Conservation (phyloP, 2,888 invertebrate species). For the Leucophora obtusa region DNA sequence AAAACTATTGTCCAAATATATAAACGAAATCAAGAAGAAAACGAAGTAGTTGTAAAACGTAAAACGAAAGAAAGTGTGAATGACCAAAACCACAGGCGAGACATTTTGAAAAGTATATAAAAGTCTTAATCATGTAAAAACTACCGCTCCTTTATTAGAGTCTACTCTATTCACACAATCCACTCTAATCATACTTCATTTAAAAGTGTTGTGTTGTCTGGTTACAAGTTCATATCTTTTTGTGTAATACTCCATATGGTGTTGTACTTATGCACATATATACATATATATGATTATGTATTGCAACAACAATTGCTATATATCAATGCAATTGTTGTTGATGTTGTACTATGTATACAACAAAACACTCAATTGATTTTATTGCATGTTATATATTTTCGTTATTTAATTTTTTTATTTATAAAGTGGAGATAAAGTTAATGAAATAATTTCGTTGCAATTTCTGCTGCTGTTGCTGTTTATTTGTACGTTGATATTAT, state of each 20-base stretch:
- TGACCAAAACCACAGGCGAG: constrained; percentile 55
- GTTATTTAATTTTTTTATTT: background rate
- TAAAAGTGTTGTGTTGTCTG: background rate
- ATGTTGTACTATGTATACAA: background rate
- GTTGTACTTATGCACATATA: no score
- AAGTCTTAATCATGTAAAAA: constrained; percentile 28
- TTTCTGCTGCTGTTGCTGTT: constrained; percentile 11
- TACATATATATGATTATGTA: background rate
- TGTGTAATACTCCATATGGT: background rate
- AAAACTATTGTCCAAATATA: constrained; percentile 29
- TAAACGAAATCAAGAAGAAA: background rate
- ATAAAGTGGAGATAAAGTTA: constrained; percentile 27
- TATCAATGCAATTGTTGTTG: background rate
- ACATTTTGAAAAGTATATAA: constrained; percentile 32
- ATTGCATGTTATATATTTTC: constrained; percentile 10
- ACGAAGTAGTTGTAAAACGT: background rate
- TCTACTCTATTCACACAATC: no score
- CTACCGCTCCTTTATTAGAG: background rate
- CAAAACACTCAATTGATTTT: constrained; percentile 35
- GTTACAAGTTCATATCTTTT: background rate
- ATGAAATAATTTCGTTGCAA: constrained; percentile 38
- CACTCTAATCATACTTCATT: constrained; percentile 1
- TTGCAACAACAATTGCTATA: background rate
- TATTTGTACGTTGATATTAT: background rate
- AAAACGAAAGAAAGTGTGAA: constrained; percentile 51